Base-by-base conservation (phyloP, 2,113 vertebrate genomes). In the Colaptes auratus region DNA sequence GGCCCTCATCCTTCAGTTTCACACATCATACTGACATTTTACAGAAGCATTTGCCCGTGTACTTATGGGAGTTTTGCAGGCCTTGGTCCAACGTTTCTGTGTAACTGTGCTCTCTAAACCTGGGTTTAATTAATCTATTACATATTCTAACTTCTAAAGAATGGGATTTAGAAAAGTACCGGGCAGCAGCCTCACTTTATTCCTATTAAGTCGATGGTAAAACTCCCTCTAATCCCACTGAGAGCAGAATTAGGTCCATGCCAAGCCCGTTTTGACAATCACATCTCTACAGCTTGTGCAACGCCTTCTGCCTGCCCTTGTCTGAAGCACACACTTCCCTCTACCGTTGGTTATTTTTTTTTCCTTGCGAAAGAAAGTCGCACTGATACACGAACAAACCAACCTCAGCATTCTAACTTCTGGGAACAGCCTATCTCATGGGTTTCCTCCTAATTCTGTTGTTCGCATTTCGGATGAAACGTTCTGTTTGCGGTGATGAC, bases 71-170 rank as follows among this genome's bases (percentile, higher is more conserved):
- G 53, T 27, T 91, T 58, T 78, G 76, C 53, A 58, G 69, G 59
- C 75, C 58, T 81, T 15, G 7, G 7, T 78, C 61, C 35, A 66
- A 53, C 4, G 18, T 48, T 78, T 88, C 76, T 58, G 14, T 64
- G 71, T 59, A 81, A 67, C 82, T 28, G 6, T 33, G 76, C 86
- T 52, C 86, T 46, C 69, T 88, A 88, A 93, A 90, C 56, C 75
- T 94, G 92, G 31, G 93, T 93, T 93, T 93, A 95, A 96, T 96
- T 94, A 93, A 92, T 75, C 86, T 83, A 24, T 86, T 86, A 90
- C 70, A 61, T 88, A 88, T 39, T 88, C 92, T 86, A 72, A 86
- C 61, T 75, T 86, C 80, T 92, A 88, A 88, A 84, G 92, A 88
- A 90, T 27, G 53, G 86, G 90, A 86, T 93, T 96, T 82, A 69